These are phyloP conservation scores for Ptychoptera albimana DNA, from an alignment of 2,888 invertebrate genomes.

Conservation along the genomic window DNA sequence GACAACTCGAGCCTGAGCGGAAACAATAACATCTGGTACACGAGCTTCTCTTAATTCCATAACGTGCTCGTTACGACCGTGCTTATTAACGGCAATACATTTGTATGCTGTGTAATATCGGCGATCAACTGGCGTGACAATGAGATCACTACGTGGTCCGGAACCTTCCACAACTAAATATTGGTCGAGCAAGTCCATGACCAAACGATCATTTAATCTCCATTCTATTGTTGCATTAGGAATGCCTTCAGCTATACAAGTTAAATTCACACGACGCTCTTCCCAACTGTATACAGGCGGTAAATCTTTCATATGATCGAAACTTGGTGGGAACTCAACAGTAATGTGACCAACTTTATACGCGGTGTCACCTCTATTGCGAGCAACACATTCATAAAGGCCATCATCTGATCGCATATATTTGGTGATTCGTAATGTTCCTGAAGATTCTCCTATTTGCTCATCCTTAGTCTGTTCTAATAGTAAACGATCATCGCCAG, in stretches of 20 bases:
- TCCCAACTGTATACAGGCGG: conserved; percentile 76
- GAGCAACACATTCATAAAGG: conserved; percentile 72
- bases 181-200: conserved; percentile 34
- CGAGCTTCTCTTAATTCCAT: conserved; percentile 60
- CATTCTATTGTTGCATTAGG: conserved; percentile 87
- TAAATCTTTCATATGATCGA: conserved; percentile 49
- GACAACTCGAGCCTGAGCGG: conserved; percentile 49
- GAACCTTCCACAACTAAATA: conserved; percentile 44
- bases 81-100: conserved; percentile 63
- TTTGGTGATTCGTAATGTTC: conserved; percentile 49
- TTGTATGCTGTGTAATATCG: conserved; percentile 59
- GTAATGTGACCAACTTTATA: conserved; percentile 67
- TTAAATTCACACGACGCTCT: conserved; percentile 61
- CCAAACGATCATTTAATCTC: conserved; percentile 43
- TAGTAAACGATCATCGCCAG: conserved; percentile 48
- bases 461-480: conserved; percentile 39
- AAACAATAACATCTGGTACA: conserved; percentile 45
- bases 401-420: conserved; percentile 65
- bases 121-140: conserved; percentile 48
- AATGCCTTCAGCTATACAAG: conserved; percentile 73
- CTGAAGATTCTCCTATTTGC: conserved; percentile 42
- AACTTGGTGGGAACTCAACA: conserved; percentile 68
- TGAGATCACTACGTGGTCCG: conserved; percentile 56
- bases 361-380: conserved; percentile 60
- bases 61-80: conserved; percentile 49